phyloP scores from a whole-genome alignment of 1,140 invertebrate species.

The Pantala flavescens region DNA sequence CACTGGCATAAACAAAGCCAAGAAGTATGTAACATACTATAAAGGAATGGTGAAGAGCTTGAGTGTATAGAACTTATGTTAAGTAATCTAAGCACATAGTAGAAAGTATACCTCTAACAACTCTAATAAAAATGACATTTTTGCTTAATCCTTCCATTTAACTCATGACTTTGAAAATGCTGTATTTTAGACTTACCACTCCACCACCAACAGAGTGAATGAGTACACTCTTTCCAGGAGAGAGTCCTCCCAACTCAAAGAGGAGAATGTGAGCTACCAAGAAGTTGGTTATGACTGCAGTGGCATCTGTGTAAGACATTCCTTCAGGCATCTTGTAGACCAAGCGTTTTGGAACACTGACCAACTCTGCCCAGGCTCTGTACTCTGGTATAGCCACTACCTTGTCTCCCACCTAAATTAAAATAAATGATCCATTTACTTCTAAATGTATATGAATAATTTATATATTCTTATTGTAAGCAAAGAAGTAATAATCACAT shows the following conservation, averaged over 20 bases:
- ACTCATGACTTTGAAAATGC: no score
- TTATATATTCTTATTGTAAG: no score
- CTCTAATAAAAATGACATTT: no score
- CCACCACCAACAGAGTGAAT: constrained; percentile 79
- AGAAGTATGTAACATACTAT: no score
- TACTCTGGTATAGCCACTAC: constrained; percentile 76
- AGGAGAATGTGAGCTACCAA: constrained; percentile 75
- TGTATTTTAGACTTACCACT: constrained; percentile 59
- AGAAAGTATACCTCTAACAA: no score
- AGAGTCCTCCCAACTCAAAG: constrained; percentile 68
- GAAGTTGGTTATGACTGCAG: constrained; percentile 75
- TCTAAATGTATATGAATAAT: not conserved
- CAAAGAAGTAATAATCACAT: not conserved
- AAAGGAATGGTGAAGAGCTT: no score
- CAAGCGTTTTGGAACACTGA: constrained; percentile 60
- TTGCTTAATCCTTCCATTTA: no score
- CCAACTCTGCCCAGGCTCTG: constrained; percentile 75
- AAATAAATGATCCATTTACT: not conserved
- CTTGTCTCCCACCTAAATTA: constrained; percentile 64
- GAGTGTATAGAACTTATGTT: no score
- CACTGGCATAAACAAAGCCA: no score
- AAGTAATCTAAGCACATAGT: no score
- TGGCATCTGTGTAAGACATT: constrained; percentile 68
- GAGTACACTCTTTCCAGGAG: constrained; percentile 66
- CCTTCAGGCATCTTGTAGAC: constrained; percentile 68